Evolutionary conservation across 2,888 invertebrate species (phyloP).

Genomic region (Liopterus haemorrhoidalis): DNA sequence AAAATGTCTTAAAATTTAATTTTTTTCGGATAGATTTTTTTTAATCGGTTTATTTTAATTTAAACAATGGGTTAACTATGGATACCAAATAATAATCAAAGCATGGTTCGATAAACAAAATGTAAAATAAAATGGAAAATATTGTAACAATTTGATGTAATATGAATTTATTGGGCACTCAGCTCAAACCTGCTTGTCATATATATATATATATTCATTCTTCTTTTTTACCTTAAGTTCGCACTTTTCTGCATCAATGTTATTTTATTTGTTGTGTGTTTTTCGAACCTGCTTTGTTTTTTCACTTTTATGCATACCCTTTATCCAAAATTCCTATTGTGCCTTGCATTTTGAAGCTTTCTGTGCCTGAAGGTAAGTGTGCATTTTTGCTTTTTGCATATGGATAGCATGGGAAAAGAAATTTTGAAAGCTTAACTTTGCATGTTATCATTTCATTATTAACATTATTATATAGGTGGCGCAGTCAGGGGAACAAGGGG

Average conservation of each 20-base stretch:
- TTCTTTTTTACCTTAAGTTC: constrained; percentile 32
- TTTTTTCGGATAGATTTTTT: no score
- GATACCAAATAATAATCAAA: constrained; percentile 36
- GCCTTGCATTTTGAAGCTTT: constrained; percentile 19
- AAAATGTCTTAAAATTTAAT: constrained; percentile 25
- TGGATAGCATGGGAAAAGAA: no score
- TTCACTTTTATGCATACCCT: constrained; percentile 33
- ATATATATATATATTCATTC: constrained; percentile 28
- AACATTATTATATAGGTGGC: no score
- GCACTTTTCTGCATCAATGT: constrained; percentile 34
- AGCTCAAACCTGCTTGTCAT: constrained; percentile 36
- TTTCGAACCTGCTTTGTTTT: constrained; percentile 48
- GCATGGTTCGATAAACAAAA: constrained; percentile 45
- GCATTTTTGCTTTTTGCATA: constrained; percentile 32
- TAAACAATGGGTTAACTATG: no score
- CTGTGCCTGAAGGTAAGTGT: constrained; percentile 35
- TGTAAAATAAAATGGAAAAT: constrained; percentile 6
- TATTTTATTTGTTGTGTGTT: constrained; percentile 38
- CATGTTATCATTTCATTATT: no score
- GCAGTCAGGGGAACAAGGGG: no score
- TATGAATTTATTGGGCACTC: constrained; percentile 46
- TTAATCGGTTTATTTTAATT: no score
- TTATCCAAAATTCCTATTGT: constrained; percentile 30
- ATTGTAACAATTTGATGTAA: constrained; percentile 27
- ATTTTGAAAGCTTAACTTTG: no score